Evolutionary conservation across 2,797 vertebrate genomes (phyloP), one percentile per base, ranked within the genome.

Genomic region (Apodemus agrarius): DNA sequence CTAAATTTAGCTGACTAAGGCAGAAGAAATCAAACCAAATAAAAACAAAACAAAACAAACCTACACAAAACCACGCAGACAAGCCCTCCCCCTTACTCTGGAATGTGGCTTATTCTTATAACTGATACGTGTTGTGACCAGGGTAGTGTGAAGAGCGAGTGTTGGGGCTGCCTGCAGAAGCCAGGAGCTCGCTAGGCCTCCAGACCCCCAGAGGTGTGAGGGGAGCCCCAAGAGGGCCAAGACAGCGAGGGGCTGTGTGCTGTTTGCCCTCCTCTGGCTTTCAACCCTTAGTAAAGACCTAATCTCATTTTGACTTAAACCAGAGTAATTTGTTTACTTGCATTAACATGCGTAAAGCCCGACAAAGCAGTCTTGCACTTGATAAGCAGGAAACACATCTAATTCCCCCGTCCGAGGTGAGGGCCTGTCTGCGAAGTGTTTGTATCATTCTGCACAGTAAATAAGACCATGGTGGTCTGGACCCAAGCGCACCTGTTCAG

Each of bases 261-360:
- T 24, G 1, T 31, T 75, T 9, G 14, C 29, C 6, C 43, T 92
- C 69, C 72, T 86, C 79, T 82, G 91, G 69, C 81, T 46, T 34
- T 46, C 34, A 16, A 74, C 89, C n/a, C 67, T 86, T 52, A 75
- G 52, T 78, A 46, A 97, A 24, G 54, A 34, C 40, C 40, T 74
- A 40, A 13, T 86, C 49, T 49, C 5, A 21, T 67, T 37, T 72
- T 65, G 6, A 65, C 78, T 85, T 74, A 83, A 90, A 40, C 37
- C 76, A 52, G 49, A 80, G 40, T 90, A 92, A 80, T 87, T 86
- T 79, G 67, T 93, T 95, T 74, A 19, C n/a, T 82, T 89, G 37
- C 1, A 6, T 75, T 74, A 79, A 80, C 54, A 31, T 13, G 40
- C 12, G 24, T 80, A 81, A 82, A 92, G 11, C 34, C 57, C 14